Evolutionary conservation across 2,113 vertebrate genomes (phyloP), one percentile per base, ranked within the genome.

Genomic region (Rhadina sibilatrix): DNA sequence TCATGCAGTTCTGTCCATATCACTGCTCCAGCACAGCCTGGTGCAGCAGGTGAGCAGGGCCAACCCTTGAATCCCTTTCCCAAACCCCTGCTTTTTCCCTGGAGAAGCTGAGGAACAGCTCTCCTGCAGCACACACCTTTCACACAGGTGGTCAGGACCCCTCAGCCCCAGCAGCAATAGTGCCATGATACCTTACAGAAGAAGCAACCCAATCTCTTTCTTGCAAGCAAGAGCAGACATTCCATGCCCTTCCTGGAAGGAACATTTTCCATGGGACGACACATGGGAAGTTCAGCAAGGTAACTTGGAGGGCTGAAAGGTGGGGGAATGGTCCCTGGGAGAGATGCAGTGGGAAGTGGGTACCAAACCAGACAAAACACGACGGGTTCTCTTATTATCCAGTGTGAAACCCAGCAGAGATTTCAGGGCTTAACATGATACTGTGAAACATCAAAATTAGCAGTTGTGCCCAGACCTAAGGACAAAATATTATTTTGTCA

Each of bases 21-120:
- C 24, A 8, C 21, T 27, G 24, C 33, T 50, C 21, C 4, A 2
- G 61, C 4, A 33, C 17, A 37, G 15, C 40, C 9, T 1, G 1
- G 33, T 28, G 46, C 46, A 80, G 63, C 44, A 52, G 76, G 21
- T 35, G 53, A 87, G 50, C 27, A 19, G 44, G 11, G 46, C 17
- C 66, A 93, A 6, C 33, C 33, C 30, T 27, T 66, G 8, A 76
- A 38, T 42, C 38, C n/a, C n/a, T 49, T 21, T 18, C 6, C 31
- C 40, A 64, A 52, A 65, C 9, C 38, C 23, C 15, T 64, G 20
- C 13, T 64, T 54, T 68, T 77, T 16, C 23, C 37, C 54, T 47
- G 49, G 27, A 57, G 37, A 44, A 63, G 47, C 18, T 24, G 28
- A 6, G 27, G 20, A 87, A 4, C 38, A 64, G 38, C 52, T 75